Evolutionary conservation across 2,888 invertebrate species (phyloP), one percentile per base, ranked within the genome.

Genomic region (Sympetrum striolatum): DNA sequence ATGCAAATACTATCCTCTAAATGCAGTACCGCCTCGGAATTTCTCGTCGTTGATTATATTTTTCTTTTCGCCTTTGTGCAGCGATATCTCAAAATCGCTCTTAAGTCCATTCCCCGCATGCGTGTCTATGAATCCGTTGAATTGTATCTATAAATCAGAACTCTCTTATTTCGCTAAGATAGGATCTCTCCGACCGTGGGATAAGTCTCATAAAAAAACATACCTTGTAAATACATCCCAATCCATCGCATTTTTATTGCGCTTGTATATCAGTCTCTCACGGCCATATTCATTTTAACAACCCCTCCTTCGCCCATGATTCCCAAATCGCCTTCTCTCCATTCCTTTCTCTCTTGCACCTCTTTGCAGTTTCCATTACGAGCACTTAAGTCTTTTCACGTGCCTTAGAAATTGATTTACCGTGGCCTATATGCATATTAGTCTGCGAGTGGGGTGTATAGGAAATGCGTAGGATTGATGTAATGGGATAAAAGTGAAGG

Each of bases 331-430:
- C 18, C 60, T 5, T 64, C 64, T 25, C 73, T 25, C 48, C 25
- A 1, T 15, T 48, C 81, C 25, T 81, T 25, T 31, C 39, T 4
- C 81, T 15, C 37, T 48, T 81, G 25, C 48, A 58, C n/a, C 80
- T 22, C 39, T n/a, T 8, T 39, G 80, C 39, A 39, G 80, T 80
- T 44, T 82, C 82, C 82, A 82, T 82, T 82, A 82, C 82, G 82
- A 58, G 53, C 82, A 82, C 82, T 82, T 82, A 58, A 58, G 82
- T 82, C 82, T 82, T 53, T 25, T 31, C 82, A 8, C 25, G 15
- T 53, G 53, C 53, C 15, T 82, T 58, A 18, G 82, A 58, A 44
- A 82, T 53, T 82, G 82, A 82, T 82, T 58, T 82, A 82, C 53
- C 14, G 53, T 82, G 82, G 82, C 25, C 82, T n/a, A n/a, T 48